Percentiles rank a stretch among this genome's conserved stretches.
Conservation (phyloP, 2,888 invertebrate genomes). For the Girardia tigrina region DNA sequence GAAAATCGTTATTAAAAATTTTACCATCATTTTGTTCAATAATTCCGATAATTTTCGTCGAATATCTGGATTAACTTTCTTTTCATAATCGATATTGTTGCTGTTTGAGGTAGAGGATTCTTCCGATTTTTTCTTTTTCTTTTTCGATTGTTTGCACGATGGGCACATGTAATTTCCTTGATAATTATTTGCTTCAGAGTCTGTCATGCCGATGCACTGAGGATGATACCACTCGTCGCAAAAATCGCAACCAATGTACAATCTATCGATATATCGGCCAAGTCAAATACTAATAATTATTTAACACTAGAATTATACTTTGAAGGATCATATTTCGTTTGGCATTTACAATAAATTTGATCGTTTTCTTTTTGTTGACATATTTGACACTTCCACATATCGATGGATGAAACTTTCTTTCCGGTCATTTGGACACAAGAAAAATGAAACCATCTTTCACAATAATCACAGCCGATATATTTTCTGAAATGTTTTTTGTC, state of each 20-base stretch:
- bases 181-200: conserved; percentile 67
- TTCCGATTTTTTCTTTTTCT: not conserved
- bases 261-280: too few species aligned
- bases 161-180: conserved; percentile 63
- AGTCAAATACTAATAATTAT: too few species aligned
- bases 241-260: conserved; percentile 85
- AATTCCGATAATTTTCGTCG: conserved; percentile 11
- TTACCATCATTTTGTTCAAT: not conserved
- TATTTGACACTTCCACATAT: conserved; percentile 54
- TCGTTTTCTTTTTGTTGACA: conserved; percentile 60
- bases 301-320: too few species aligned
- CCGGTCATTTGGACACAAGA: conserved; percentile 82
- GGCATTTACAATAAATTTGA: conserved; percentile 84
- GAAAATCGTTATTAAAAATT: not conserved
- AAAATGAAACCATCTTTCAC: conserved; percentile 95
- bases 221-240: conserved; percentile 98
- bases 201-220: conserved; percentile 78
- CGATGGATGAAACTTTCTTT: conserved; percentile 36
- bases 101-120: conserved; percentile 5
- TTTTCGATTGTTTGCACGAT: conserved; percentile 43
- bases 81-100: not conserved
- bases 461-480: conserved; percentile 89
- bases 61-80: conserved; percentile 18
- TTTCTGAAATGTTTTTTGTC: not conserved
- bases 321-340: conserved; percentile 87